phyloP scores from a whole-genome alignment of 2,888 invertebrate species.

The Phania funesta region DNA sequence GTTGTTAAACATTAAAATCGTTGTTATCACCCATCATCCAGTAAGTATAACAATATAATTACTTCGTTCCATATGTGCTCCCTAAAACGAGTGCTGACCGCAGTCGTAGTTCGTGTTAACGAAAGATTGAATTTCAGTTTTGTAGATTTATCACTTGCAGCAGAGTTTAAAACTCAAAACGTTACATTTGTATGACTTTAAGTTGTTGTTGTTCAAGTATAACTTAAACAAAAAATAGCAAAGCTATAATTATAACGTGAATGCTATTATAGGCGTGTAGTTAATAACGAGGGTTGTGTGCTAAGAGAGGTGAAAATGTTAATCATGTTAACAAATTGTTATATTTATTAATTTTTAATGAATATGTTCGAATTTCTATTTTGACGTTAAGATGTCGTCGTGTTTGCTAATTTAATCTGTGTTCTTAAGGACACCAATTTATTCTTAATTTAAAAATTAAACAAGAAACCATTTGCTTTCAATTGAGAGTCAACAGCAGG shows the following conservation, averaged over 20 bases:
- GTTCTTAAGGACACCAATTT: too few relatives aligned
- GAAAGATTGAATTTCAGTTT: constrained; percentile 11
- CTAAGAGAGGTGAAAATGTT: too few relatives aligned
- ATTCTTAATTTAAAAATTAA: too few relatives aligned
- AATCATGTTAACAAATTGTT: too few relatives aligned
- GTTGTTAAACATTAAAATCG: constrained; percentile 57
- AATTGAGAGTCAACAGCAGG: too few relatives aligned
- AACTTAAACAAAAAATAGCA: too few relatives aligned
- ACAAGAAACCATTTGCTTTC: too few relatives aligned
- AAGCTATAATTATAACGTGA: neutral
- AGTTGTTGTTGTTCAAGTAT: too few relatives aligned
- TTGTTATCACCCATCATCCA: constrained; percentile 58
- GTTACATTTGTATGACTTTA: neutral
- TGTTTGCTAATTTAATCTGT: too few relatives aligned
- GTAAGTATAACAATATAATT: constrained; percentile 45
- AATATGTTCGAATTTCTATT: neutral
- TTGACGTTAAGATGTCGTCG: too few relatives aligned
- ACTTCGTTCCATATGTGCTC: constrained; percentile 13
- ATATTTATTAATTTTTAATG: too few relatives aligned
- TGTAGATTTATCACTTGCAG: constrained; percentile 26
- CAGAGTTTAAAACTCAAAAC: neutral
- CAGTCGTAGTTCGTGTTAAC: constrained; percentile 9
- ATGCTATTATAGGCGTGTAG: neutral
- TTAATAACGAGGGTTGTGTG: neutral
- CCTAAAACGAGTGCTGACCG: neutral